Base-by-base conservation (phyloP, 2,797 vertebrate genomes). In the Pseudomugil gertrudae region DNA sequence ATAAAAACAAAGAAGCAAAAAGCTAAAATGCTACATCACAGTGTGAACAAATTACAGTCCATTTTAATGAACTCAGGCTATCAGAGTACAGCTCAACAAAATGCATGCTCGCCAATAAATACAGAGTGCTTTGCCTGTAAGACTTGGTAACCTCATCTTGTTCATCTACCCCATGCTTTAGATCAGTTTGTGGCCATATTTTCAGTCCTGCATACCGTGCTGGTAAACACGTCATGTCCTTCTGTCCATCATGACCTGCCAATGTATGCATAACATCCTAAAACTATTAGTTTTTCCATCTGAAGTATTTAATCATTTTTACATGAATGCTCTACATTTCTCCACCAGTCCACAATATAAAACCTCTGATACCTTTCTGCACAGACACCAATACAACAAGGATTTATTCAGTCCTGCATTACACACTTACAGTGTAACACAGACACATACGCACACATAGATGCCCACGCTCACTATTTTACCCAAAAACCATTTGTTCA, bases 341-440 rank as follows among this genome's bases (percentile, higher is more conserved):
- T 74, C 73, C 73, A 82, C 68, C 71, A 73, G 68, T 63, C 62
- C 61, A 21, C 78, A 67, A 36, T 63, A 57, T 57, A 68, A n/a
- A 80, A 69, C 68, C 63, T 74, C 72, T 70, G 72, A 72, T 60
- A 68, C 71, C 69, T 83, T 69, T 77, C 76, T 80, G 45, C 70
- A 55, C 76, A 72, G 63, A 87, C 78, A 80, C 80, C 69, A 72
- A 74, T 77, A 76, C 83, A 81, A 74, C 84, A 61, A 72, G 53
- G 57, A 70, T 75, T 40, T 74, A 73, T 76, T 71, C 72, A 70
- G 77, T 83, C 64, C 69, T 69, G 89, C 69, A 73, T 88, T 81
- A 83, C 87, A 89, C 88, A 24, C 83, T 85, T 81, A 56, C 74
- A 81, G 84, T 87, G 87, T 87, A 90, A 90, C 85, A 90, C 87